Percentiles rank a stretch among this genome's conserved stretches.
These are phyloP conservation scores for Drosophila lutescens DNA, from an alignment of 2,888 invertebrate genomes.

Conservation along the genomic window DNA sequence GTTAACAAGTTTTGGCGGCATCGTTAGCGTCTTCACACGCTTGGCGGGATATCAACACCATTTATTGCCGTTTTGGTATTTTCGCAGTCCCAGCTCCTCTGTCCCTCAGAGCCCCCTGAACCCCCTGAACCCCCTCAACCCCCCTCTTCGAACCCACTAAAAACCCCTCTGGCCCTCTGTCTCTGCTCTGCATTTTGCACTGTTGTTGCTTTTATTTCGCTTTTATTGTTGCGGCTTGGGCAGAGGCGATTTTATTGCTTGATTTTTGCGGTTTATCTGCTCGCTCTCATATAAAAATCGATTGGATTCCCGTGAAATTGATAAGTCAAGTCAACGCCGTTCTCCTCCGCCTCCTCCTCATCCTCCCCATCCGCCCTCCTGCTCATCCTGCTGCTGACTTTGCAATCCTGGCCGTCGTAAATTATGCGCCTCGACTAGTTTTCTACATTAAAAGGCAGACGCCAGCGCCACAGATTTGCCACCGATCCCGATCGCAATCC, in stretches of 20 bases:
- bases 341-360: slow-evolving; percentile 3
- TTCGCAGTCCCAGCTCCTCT: slow-evolving; percentile 50
- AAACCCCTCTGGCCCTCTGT: slow-evolving; percentile 41
- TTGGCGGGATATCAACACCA: slow-evolving; percentile 83
- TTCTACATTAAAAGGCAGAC: slow-evolving; percentile 81
- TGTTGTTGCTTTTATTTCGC: slow-evolving; percentile 23
- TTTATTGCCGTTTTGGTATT: slow-evolving; percentile 81
- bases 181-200: slow-evolving; percentile 37
- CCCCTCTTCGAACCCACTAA: not conserved
- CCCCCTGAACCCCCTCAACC: slow-evolving; percentile 54
- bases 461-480: slow-evolving; percentile 76
- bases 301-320: slow-evolving; percentile 82
- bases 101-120: slow-evolving; percentile 52
- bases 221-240: slow-evolving; percentile 37
- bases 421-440: slow-evolving; percentile 81
- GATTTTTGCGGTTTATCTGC: slow-evolving; percentile 81
- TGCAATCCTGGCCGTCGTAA: slow-evolving; percentile 68
- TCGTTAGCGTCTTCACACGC: slow-evolving; percentile 83
- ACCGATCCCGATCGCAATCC: slow-evolving; percentile 43
- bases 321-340: slow-evolving; percentile 81
- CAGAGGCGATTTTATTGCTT: slow-evolving; percentile 75
- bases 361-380: not conserved
- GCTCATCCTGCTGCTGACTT: not conserved
- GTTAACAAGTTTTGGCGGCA: slow-evolving; percentile 83
- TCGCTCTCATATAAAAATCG: slow-evolving; percentile 82